Evolutionary conservation across 1,140 invertebrate genomes (phyloP).

Genomic region (Neodiprion lecontei): DNA sequence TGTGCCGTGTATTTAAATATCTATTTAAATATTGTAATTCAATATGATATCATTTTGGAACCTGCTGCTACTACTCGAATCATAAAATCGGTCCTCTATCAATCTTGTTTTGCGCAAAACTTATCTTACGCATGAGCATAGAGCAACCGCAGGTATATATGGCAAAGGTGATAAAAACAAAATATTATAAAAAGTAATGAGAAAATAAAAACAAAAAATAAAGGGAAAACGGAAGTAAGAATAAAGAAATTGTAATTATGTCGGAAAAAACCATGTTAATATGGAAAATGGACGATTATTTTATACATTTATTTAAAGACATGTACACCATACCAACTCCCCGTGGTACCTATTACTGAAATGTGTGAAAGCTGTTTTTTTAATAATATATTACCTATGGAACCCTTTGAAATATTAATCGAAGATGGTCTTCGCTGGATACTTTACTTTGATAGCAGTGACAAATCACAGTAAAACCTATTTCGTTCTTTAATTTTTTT

Average conservation of each 20-base stretch:
- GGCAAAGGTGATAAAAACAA: background rate
- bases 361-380: background rate
- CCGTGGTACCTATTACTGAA: conserved; percentile 38
- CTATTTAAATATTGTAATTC: conserved; percentile 61
- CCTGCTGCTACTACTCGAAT: conserved; percentile 40
- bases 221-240: background rate
- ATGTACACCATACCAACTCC: conserved; percentile 32
- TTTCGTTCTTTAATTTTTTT: background rate
- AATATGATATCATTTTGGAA: conserved; percentile 45
- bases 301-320: conserved; percentile 58
- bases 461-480: background rate
- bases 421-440: background rate
- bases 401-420: background rate
- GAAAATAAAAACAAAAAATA: background rate
- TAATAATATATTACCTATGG: background rate
- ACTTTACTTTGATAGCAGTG: background rate
- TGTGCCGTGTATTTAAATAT: conserved; percentile 54
- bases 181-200: conserved; percentile 5
- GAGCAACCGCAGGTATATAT: background rate
- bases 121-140: background rate
- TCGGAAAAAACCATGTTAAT: conserved; percentile 27
- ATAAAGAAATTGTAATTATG: conserved; percentile 52
- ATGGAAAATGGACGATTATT: conserved; percentile 41
- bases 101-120: conserved; percentile 48
- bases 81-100: conserved; percentile 48